Conservation (phyloP, 2,797 vertebrate species). For the Emydoidea blandingii region DNA sequence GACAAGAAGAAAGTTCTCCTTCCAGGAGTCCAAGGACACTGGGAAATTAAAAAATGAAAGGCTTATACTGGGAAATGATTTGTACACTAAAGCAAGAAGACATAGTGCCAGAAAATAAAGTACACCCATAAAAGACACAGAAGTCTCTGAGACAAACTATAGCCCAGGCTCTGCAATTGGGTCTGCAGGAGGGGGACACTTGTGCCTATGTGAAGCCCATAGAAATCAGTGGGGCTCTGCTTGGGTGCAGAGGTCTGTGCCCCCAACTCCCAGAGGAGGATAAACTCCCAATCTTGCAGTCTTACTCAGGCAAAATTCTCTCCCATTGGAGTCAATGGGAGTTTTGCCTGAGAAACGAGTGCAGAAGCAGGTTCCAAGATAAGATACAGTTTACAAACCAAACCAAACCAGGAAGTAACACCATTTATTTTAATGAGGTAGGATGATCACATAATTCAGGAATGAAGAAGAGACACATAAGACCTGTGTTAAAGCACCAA, state of each 20-base stretch:
- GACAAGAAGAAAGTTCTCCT: not conserved
- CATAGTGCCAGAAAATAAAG: not conserved
- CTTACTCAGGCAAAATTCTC: not conserved
- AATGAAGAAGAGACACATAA: not conserved
- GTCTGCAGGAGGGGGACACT: not conserved
- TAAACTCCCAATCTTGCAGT: not conserved
- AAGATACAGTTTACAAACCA: conserved; percentile 1
- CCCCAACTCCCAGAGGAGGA: not conserved
- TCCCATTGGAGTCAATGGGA: not conserved
- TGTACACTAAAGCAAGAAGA: not conserved
- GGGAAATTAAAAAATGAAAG: conserved; percentile 12
- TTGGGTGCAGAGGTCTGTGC: not conserved
- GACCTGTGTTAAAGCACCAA: not conserved
- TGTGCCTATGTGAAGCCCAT: not conserved
- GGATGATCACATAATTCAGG: not conserved
- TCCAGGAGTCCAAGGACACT: not conserved
- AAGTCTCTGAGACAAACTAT: not conserved
- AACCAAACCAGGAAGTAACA: conserved; percentile 63
- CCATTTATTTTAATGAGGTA: conserved; percentile 32
- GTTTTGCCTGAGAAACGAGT: not conserved
- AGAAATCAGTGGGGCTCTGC: not conserved
- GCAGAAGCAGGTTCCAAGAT: not conserved
- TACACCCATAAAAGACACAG: not conserved
- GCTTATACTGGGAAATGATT: not conserved
- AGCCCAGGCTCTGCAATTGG: not conserved